A percentile compares a stretch with the other conserved stretches of the same genome.
phyloP scores from a whole-genome alignment of 2,797 vertebrate genomes.

The Mastacembelus armatus region DNA sequence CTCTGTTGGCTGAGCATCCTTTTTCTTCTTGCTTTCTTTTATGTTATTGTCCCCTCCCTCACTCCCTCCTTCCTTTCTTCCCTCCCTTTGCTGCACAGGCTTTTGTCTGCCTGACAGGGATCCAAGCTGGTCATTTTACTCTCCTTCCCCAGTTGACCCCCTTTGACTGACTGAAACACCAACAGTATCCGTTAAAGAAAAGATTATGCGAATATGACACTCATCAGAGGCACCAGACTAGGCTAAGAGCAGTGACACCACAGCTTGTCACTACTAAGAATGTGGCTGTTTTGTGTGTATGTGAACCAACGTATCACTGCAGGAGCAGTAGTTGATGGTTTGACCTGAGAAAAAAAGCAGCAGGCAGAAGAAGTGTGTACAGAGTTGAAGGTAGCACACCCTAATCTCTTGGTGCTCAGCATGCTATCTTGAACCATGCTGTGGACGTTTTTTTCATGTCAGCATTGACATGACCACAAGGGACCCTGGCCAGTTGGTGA shows the following conservation, averaged over 20 bases:
- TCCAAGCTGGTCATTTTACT: constrained; percentile 23
- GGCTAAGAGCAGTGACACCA: constrained; percentile 12
- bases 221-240: constrained; percentile 13
- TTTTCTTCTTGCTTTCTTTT: constrained; percentile 79
- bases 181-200: constrained; percentile 1
- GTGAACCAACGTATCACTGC: neutral
- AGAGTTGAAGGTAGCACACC: neutral
- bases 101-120: constrained; percentile 30
- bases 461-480: constrained; percentile 26
- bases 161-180: constrained; percentile 8
- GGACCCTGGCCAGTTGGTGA: neutral
- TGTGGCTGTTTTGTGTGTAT: neutral
- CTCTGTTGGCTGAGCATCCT: constrained; percentile 40
- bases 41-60: constrained; percentile 68
- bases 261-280: neutral
- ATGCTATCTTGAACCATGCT: neutral
- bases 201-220: neutral
- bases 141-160: constrained; percentile 1
- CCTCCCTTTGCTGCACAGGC: constrained; percentile 32
- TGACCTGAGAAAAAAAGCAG: neutral
- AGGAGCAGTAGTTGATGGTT: neutral
- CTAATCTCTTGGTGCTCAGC: neutral
- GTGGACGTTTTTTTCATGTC: constrained; percentile 9
- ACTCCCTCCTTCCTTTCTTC: constrained; percentile 21
- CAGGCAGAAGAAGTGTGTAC: constrained; percentile 7